A percentile compares a stretch with the other conserved stretches of the same genome.
Conservation (phyloP, 2,797 vertebrate genomes). For the Sebastes flavidus region DNA sequence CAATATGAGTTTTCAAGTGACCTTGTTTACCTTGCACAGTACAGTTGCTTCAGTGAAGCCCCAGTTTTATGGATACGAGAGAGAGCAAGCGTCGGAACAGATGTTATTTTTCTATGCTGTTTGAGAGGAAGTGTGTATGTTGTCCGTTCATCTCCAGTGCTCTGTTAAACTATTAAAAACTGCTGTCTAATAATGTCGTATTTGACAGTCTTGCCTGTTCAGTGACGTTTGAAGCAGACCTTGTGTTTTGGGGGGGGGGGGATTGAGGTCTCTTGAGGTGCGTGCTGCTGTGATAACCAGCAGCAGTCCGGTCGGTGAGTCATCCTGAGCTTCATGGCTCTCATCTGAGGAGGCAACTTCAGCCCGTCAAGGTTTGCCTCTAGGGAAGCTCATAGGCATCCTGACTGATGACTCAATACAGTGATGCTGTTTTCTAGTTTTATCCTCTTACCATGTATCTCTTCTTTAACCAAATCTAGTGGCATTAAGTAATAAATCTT, state of each 20-base stretch:
- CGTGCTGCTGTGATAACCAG: conserved; percentile 35
- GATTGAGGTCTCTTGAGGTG: conserved; percentile 24
- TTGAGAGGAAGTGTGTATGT: conserved; percentile 45
- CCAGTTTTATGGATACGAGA: conserved; percentile 40
- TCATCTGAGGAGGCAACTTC: conserved; percentile 16
- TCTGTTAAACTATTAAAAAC: conserved; percentile 48
- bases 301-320: conserved; percentile 37
- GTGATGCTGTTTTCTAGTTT: neutral
- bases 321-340: conserved; percentile 20
- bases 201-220: conserved; percentile 28
- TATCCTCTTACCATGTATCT: neutral
- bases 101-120: conserved; percentile 81
- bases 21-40: conserved; percentile 78
- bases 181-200: conserved; percentile 42
- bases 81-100: conserved; percentile 34
- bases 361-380: conserved; percentile 30
- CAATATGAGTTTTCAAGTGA: conserved; percentile 75
- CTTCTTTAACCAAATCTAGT: neutral
- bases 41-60: conserved; percentile 77
- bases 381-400: conserved; percentile 44
- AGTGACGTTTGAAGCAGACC: conserved; percentile 27
- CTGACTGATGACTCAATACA: conserved; percentile 71
- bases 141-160: conserved; percentile 39
- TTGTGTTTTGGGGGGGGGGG: neutral
- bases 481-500: neutral